Evolutionary conservation across 2,113 vertebrate species (phyloP).

Genomic region (Microcebus ravelobensis): DNA sequence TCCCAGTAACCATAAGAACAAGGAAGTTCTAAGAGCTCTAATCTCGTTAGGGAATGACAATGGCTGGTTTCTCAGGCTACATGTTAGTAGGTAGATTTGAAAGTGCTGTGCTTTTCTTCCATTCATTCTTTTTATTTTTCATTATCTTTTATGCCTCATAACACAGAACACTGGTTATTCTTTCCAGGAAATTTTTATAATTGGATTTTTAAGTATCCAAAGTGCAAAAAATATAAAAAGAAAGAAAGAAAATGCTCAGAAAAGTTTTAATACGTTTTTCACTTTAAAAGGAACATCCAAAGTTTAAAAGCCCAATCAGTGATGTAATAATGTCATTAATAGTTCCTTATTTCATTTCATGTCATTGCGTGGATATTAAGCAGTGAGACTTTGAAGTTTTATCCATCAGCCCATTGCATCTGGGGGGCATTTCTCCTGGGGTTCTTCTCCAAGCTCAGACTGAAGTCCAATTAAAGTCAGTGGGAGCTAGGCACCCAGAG

Average conservation of each 20-base stretch:
- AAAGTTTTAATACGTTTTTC: slow-evolving; percentile 57
- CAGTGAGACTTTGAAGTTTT: slow-evolving; percentile 57
- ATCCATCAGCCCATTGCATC: slow-evolving; percentile 1
- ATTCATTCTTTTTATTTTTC: not conserved
- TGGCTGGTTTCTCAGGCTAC: not conserved
- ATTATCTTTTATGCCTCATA: slow-evolving; percentile 53
- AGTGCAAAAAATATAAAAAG: not conserved
- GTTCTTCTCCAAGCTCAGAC: not conserved
- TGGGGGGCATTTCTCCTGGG: not conserved
- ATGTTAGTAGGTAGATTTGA: not conserved
- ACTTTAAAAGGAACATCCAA: slow-evolving; percentile 7
- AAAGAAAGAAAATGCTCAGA: not conserved
- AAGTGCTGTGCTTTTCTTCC: not conserved
- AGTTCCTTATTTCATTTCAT: slow-evolving; percentile 34
- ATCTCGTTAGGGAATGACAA: slow-evolving; percentile 1
- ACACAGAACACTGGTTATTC: slow-evolving; percentile 57
- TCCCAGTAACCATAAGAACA: not conserved
- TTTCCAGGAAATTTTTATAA: slow-evolving; percentile 67
- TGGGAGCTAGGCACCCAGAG: slow-evolving; percentile 23
- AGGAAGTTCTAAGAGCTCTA: not conserved
- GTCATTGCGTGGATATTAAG: slow-evolving; percentile 35
- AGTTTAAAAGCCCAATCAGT: not conserved
- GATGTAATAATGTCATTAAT: slow-evolving; percentile 27
- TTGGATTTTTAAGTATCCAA: slow-evolving; percentile 62
- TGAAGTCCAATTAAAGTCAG: slow-evolving; percentile 56